Evolutionary conservation across 2,113 vertebrate species (phyloP).

Genomic region (Nematolebias whitei): DNA sequence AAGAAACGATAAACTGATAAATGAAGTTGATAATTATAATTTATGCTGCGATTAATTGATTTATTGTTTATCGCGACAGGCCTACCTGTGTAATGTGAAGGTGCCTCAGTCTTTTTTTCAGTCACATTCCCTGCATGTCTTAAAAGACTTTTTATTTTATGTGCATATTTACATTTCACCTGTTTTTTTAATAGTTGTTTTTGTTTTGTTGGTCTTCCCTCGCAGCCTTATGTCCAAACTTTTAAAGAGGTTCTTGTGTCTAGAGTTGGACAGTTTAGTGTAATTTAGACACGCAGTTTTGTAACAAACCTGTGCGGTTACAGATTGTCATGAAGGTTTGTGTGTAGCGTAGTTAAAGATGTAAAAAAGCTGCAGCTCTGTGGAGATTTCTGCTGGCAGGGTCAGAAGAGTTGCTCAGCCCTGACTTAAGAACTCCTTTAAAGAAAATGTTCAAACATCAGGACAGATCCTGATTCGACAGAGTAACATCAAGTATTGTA

Average conservation of each 20-base stretch:
- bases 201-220: conserved; percentile 78
- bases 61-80: no score
- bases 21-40: no score
- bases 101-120: conserved; percentile 52
- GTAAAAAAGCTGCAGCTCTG: background rate
- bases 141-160: conserved; percentile 6
- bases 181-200: no score
- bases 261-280: conserved; percentile 58
- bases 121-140: conserved; percentile 12
- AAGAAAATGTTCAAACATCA: background rate
- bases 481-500: conserved; percentile 7
- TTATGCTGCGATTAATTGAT: no score
- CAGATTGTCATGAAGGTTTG: conserved; percentile 74
- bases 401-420: no score
- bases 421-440: no score
- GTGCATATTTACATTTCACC: conserved; percentile 29
- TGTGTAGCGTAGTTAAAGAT: conserved; percentile 58
- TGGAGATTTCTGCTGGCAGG: no score
- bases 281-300: conserved; percentile 69
- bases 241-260: conserved; percentile 70
- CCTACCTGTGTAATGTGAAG: conserved; percentile 64
- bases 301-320: conserved; percentile 73
- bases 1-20: no score
- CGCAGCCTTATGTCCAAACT: conserved; percentile 84
- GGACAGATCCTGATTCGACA: background rate